phyloP scores from a whole-genome alignment of 2,888 invertebrate species.

The Drosophila atroscutellata region DNA sequence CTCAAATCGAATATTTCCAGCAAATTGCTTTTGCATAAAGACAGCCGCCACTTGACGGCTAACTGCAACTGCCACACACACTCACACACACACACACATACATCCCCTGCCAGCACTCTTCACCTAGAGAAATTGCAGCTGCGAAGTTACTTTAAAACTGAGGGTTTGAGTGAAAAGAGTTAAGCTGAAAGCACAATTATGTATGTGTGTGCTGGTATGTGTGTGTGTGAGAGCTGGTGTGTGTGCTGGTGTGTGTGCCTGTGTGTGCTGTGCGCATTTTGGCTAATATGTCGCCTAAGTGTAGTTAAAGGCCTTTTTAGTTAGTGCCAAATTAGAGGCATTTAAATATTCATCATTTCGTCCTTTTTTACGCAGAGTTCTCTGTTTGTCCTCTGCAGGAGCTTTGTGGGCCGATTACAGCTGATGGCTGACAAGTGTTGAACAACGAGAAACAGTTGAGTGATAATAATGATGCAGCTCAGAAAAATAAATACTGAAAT shows the following conservation, averaged over 20 bases:
- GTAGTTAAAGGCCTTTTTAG: conserved; percentile 57
- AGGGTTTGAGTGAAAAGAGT: conserved; percentile 9
- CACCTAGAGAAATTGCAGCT: conserved; percentile 35
- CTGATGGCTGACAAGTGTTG: conserved; percentile 15
- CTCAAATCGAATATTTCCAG: conserved; percentile 82
- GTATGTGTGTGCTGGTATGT: conserved; percentile 5
- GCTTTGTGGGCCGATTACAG: conserved; percentile 27
- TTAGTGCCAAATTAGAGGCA: conserved; percentile 73
- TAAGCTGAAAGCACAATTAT: conserved; percentile 59
- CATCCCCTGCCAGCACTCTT: not conserved
- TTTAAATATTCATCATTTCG: conserved; percentile 44
- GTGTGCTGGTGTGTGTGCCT: not conserved
- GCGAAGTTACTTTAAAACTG: conserved; percentile 1
- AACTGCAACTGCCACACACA: conserved; percentile 5
- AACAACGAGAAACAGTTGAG: not conserved
- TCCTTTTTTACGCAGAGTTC: conserved; percentile 71
- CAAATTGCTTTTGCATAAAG: conserved; percentile 83
- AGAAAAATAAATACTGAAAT: conserved; percentile 6
- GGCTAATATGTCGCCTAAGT: conserved; percentile 57
- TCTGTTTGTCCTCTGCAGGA: conserved; percentile 42
- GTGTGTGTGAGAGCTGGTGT: conserved; percentile 25
- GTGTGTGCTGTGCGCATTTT: conserved; percentile 40
- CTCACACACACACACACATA: rapidly evolving
- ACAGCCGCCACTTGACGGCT: conserved; percentile 56
- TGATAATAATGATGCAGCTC: not conserved